Conservation (phyloP, 2,888 invertebrate species). For the Zaprionus lineosus region DNA sequence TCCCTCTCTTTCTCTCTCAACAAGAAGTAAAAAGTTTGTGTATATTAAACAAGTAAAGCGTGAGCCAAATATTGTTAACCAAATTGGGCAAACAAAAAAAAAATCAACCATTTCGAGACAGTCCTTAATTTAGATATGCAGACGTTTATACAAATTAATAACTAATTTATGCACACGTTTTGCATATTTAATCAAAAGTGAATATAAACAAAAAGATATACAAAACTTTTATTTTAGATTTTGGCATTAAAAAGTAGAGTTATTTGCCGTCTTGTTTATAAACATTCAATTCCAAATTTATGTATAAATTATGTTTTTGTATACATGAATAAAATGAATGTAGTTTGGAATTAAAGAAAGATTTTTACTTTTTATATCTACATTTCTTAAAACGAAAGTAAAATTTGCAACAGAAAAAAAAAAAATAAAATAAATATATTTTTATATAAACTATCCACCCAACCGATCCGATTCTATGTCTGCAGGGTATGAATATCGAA, state of each 20-base stretch:
- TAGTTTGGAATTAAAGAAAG: too few relatives aligned
- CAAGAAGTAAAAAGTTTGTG: too few relatives aligned
- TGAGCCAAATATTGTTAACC: not conserved
- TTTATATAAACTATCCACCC: too few relatives aligned
- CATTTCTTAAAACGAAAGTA: too few relatives aligned
- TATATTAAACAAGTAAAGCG: not conserved
- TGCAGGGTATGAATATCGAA: too few relatives aligned
- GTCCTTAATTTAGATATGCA: not conserved
- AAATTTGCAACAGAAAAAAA: too few relatives aligned
- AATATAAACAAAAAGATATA: slow-evolving; percentile 15
- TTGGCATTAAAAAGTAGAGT: too few relatives aligned
- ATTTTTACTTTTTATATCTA: too few relatives aligned
- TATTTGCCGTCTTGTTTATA: slow-evolving; percentile 17
- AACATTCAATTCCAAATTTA: slow-evolving; percentile 13
- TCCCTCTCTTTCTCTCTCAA: too few relatives aligned
- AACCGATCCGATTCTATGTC: too few relatives aligned
- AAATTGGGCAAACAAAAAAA: not conserved
- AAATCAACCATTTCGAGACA: too few relatives aligned
- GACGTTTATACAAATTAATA: slow-evolving; percentile 44
- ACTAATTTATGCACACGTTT: slow-evolving; percentile 70
- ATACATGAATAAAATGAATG: slow-evolving; percentile 21
- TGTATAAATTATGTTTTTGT: slow-evolving; percentile 8
- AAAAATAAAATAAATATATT: too few relatives aligned
- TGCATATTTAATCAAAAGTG: slow-evolving; percentile 47
- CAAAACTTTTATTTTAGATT: slow-evolving; percentile 2